Conservation (phyloP, 2,888 invertebrate species). For the Lepetodrilus schrolli region DNA sequence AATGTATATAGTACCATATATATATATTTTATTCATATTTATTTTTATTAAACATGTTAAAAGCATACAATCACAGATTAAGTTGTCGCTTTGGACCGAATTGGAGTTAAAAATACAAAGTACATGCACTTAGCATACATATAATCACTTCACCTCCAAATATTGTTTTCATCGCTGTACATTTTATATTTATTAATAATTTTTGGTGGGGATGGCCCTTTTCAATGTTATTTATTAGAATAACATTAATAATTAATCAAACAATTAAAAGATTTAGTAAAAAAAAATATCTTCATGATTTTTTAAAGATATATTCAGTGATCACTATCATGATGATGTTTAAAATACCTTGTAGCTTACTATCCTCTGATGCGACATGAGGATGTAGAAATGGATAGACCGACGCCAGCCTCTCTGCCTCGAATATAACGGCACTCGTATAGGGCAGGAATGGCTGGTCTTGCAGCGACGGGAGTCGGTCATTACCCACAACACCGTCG, state of each 20-base stretch:
- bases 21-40: too few species aligned
- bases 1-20: too few species aligned
- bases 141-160: too few species aligned
- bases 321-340: not conserved
- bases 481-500: constrained; percentile 56
- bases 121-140: too few species aligned
- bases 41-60: too few species aligned
- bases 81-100: too few species aligned
- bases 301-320: not conserved
- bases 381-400: constrained; percentile 63
- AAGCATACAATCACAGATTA: too few species aligned
- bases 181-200: too few species aligned
- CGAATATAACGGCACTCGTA: constrained; percentile 62
- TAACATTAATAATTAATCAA: not conserved
- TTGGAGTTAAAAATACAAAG: too few species aligned
- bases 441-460: constrained; percentile 63
- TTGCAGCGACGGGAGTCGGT: constrained; percentile 53
- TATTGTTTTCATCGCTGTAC: too few species aligned
- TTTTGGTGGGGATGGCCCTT: too few species aligned
- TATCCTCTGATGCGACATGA: constrained; percentile 49
- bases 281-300: not conserved
- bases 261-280: not conserved
- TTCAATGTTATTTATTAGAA: too few species aligned
- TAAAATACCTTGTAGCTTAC: constrained; percentile 53
- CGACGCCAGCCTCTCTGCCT: constrained; percentile 58